Evolutionary conservation across 2,113 vertebrate species (phyloP), one percentile per base, ranked within the genome.

Genomic region (Leucosticte australis): DNA sequence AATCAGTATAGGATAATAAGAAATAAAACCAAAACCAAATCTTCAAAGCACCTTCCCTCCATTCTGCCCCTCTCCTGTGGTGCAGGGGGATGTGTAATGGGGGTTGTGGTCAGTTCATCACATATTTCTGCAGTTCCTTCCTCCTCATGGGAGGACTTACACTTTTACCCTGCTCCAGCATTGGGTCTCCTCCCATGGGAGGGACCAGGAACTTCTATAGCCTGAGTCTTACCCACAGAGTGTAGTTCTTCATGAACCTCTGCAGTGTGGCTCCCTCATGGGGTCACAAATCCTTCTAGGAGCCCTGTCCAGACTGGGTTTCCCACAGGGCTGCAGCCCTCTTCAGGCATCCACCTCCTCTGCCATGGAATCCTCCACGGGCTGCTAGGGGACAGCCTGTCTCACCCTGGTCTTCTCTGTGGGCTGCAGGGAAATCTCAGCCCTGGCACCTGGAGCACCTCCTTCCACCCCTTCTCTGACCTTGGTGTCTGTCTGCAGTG

Each of bases 301-400:
- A 70, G 16, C n/a, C 31, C 39, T 11, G 20, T 73, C 18, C 47
- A 41, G 10, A 0, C 0, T 7, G 6, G 47, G 39, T 27, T 75
- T 80, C 31, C 31, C 39, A 15, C 7, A 37, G 63, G 24, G 15
- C 65, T 39, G 33, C 24, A 81, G 35, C 28, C 28, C 35, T 35
- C 24, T 62, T 77, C 5, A 11, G 57, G 41, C 14, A 71, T 41
- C 33, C 16, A 2, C 7, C 28, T 88, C 21, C 33, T 12, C 9
- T 15, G 19, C 52, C 0, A 0, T 75, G n/a, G 24, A 44, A 9
- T 69, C 30, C 55, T 59, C 12, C 41, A 5, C 0, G 3, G 47
- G 12, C 67, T 87, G 52, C 47, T 13, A 10, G 17, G 17, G n/a
- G 11, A 21, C 28, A 50, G 47, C 47, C 35, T 75, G 33, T 35